Conservation (phyloP, 2,113 vertebrate species). For the Hydrolagus affinis region DNA sequence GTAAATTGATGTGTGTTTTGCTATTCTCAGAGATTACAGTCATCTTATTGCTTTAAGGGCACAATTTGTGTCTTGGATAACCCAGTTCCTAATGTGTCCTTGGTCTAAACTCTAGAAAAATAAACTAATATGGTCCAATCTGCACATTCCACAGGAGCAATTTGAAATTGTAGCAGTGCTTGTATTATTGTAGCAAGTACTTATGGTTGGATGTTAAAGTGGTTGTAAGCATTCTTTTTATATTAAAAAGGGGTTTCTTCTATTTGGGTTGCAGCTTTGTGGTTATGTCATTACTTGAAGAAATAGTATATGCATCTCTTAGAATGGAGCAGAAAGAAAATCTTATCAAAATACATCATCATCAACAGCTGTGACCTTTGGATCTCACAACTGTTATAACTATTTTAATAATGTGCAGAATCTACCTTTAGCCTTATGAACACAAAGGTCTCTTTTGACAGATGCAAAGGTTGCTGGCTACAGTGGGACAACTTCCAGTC, state of each 20-base stretch:
- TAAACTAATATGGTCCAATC: too few species aligned
- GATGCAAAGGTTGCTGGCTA: constrained; percentile 18
- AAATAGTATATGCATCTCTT: neutral
- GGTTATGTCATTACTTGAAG: neutral
- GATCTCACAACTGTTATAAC: constrained; percentile 9
- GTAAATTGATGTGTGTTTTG: too few species aligned
- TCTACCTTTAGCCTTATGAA: constrained; percentile 8
- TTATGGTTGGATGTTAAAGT: too few species aligned
- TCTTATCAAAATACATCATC: constrained; percentile 21
- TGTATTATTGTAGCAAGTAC: too few species aligned
- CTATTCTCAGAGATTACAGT: too few species aligned
- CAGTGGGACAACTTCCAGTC: constrained; percentile 8
- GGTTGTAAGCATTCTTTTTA: too few species aligned
- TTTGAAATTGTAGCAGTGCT: too few species aligned
- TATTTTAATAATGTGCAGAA: neutral
- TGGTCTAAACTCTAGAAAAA: too few species aligned
- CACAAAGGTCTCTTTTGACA: constrained; percentile 18
- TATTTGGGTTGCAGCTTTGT: neutral
- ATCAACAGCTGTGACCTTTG: constrained; percentile 16
- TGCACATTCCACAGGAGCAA: too few species aligned
- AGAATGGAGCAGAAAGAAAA: neutral
- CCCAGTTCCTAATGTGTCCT: too few species aligned
- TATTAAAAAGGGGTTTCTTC: neutral
- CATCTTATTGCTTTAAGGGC: too few species aligned
- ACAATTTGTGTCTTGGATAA: too few species aligned